Conservation (phyloP, 2,113 vertebrate genomes). For the Mustela lutreola region DNA sequence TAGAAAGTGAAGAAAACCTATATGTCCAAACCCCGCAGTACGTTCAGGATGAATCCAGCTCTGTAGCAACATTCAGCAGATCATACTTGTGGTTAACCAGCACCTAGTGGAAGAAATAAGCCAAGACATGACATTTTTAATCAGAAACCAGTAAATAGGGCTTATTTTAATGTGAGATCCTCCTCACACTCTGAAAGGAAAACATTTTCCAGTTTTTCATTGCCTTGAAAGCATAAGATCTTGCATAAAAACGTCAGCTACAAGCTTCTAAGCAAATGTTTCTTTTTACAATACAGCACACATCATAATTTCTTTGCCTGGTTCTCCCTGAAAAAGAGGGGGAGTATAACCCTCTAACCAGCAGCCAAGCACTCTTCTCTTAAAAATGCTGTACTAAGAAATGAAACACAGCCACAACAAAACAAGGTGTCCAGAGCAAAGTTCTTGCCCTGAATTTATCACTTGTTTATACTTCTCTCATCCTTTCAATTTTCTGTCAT, state of each 20-base stretch:
- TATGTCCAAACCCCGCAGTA: not conserved
- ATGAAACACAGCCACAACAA: constrained; percentile 55
- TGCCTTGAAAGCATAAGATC: constrained; percentile 59
- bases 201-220: constrained; percentile 64
- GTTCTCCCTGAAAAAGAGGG: constrained; percentile 49
- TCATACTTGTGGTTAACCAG: not conserved
- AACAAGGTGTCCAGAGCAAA: constrained; percentile 70
- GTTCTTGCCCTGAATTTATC: constrained; percentile 66
- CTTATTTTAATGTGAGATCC: constrained; percentile 47
- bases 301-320: constrained; percentile 71
- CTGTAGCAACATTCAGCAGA: not conserved
- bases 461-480: constrained; percentile 66
- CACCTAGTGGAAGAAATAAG: not conserved
- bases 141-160: not conserved
- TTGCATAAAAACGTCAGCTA: constrained; percentile 75
- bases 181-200: constrained; percentile 63
- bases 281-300: constrained; percentile 78
- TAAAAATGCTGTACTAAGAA: constrained; percentile 70
- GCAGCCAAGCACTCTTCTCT: constrained; percentile 56
- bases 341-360: constrained; percentile 29
- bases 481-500: constrained; percentile 63
- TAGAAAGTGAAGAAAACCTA: not conserved
- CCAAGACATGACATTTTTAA: not conserved
- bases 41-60: not conserved
- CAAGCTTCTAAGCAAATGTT: constrained; percentile 77